A percentile compares a stretch with the other conserved stretches of the same genome.
Evolutionary conservation across 2,797 vertebrate species (phyloP).

Genomic region (Galago senegalensis): DNA sequence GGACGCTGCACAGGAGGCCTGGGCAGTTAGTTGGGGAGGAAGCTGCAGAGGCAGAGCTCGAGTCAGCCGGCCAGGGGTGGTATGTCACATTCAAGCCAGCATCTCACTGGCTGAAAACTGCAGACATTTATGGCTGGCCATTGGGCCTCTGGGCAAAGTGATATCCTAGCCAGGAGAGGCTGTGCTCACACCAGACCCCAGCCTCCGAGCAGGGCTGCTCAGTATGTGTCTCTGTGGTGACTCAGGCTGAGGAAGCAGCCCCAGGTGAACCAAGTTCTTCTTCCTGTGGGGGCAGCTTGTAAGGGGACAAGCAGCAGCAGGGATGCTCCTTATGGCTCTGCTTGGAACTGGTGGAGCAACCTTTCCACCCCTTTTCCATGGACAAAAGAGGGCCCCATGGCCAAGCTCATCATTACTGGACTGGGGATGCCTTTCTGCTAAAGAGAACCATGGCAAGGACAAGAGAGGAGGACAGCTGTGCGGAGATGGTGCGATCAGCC

Average conservation of each 20-base stretch:
- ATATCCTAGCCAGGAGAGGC: not conserved
- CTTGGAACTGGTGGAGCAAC: not conserved
- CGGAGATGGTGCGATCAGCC: not conserved
- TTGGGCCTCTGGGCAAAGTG: not conserved
- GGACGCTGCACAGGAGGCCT: not conserved
- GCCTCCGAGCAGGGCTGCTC: fast-evolving
- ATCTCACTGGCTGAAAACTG: not conserved
- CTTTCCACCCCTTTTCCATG: not conserved
- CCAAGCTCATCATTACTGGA: not conserved
- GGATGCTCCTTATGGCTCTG: fast-evolving
- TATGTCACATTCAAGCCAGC: not conserved
- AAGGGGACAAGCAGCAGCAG: fast-evolving
- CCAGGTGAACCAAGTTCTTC: not conserved
- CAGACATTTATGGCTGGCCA: not conserved
- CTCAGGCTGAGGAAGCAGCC: not conserved
- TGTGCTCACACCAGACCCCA: fast-evolving
- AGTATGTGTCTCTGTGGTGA: fast-evolving
- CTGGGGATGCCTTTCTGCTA: not conserved
- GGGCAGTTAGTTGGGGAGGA: not conserved
- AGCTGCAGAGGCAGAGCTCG: not conserved
- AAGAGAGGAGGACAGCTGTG: not conserved
- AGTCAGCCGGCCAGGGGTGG: not conserved
- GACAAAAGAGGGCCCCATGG: not conserved
- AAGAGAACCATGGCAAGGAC: not conserved
- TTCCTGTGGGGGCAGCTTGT: fast-evolving